These are phyloP conservation scores for Yponomeuta malinellus DNA, from an alignment of 2,888 invertebrate genomes.

Conservation along the genomic window DNA sequence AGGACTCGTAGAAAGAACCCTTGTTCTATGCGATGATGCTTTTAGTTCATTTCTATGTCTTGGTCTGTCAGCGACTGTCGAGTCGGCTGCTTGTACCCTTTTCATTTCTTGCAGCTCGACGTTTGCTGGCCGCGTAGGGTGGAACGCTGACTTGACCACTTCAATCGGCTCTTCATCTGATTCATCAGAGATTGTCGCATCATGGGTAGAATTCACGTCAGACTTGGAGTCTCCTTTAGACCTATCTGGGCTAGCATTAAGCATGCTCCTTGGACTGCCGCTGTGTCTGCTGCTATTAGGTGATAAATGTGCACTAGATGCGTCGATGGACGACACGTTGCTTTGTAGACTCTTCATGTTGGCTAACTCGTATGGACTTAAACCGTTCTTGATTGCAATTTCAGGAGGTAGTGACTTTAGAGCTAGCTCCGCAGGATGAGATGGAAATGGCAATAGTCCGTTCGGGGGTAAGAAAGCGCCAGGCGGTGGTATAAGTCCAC, in stretches of 20 bases:
- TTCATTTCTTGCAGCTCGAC: slow-evolving; percentile 73
- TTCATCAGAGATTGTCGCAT: slow-evolving; percentile 77
- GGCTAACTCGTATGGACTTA: slow-evolving; percentile 73
- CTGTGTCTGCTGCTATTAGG: slow-evolving; percentile 75
- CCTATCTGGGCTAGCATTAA: slow-evolving; percentile 63
- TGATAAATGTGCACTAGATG: slow-evolving; percentile 67
- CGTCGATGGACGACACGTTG: slow-evolving; percentile 63
- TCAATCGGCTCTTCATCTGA: slow-evolving; percentile 85
- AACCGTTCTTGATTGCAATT: slow-evolving; percentile 69
- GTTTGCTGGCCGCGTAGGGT: slow-evolving; percentile 78
- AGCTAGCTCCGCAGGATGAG: slow-evolving; percentile 70
- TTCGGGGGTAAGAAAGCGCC: slow-evolving; percentile 74
- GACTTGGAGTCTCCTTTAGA: slow-evolving; percentile 74
- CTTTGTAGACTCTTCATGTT: slow-evolving; percentile 53
- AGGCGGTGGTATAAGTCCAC: slow-evolving; percentile 72
- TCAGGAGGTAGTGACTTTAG: slow-evolving; percentile 67
- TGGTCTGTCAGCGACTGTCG: slow-evolving; percentile 73
- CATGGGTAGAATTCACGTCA: slow-evolving; percentile 79
- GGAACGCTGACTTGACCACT: slow-evolving; percentile 85
- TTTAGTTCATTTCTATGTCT: slow-evolving; percentile 73
- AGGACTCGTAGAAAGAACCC: slow-evolving; percentile 60
- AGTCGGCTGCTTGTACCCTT: slow-evolving; percentile 75
- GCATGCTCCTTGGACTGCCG: slow-evolving; percentile 65
- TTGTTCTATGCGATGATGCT: slow-evolving; percentile 74
- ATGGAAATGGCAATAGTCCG: slow-evolving; percentile 70